A percentile compares a stretch with the other conserved stretches of the same genome.
These are phyloP conservation scores for Linurgus olivaceus DNA, from an alignment of 2,797 vertebrate species.

Conservation along the genomic window DNA sequence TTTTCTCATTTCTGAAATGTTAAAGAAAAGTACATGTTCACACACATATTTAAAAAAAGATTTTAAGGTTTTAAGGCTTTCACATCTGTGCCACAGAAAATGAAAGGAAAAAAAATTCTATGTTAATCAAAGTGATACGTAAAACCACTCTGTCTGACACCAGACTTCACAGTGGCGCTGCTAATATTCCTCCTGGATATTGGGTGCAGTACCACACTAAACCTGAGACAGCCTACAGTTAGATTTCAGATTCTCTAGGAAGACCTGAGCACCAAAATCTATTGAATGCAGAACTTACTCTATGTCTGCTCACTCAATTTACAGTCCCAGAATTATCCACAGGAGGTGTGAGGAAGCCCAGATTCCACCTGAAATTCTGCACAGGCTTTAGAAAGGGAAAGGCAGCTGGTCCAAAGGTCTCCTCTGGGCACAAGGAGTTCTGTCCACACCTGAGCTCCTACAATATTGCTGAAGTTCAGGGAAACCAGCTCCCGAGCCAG, in stretches of 20 bases:
- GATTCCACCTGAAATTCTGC: not conserved
- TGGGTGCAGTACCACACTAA: not conserved
- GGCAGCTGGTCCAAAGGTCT: not conserved
- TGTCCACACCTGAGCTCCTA: not conserved
- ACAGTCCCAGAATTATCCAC: not conserved
- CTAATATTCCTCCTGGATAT: not conserved
- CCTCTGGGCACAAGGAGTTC: not conserved
- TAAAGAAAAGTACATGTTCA: not conserved
- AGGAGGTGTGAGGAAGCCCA: not conserved
- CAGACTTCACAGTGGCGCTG: not conserved
- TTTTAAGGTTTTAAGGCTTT: not conserved
- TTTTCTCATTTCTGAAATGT: not conserved
- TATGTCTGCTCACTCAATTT: not conserved
- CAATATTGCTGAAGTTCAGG: accelerated
- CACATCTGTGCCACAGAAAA: not conserved
- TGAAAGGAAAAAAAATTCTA: accelerated
- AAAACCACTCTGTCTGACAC: not conserved
- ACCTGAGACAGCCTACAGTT: not conserved
- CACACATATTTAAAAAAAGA: not conserved
- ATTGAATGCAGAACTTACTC: not conserved
- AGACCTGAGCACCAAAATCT: not conserved
- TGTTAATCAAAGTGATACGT: not conserved
- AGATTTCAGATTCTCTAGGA: not conserved
- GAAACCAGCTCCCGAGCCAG: not conserved
- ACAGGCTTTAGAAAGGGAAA: not conserved